phyloP scores from a whole-genome alignment of 2,797 vertebrate genomes.

The Sebastes vulpes region DNA sequence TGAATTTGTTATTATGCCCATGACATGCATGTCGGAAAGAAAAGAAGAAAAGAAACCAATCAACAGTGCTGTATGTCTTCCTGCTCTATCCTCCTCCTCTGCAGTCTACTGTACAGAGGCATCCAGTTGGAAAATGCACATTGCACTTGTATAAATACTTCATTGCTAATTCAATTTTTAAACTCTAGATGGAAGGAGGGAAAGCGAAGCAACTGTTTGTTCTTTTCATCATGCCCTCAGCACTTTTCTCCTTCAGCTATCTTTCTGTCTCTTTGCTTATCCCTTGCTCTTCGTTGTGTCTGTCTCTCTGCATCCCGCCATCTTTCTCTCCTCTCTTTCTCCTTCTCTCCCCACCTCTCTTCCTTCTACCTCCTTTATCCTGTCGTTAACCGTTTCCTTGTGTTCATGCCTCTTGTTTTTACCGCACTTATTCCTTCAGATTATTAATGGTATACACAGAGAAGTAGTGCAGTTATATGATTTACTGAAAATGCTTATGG shows the following conservation, averaged over 20 bases:
- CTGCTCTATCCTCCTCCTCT: neutral
- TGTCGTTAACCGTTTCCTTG: neutral
- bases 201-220: constrained; percentile 42
- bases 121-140: constrained; percentile 63
- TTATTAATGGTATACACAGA: neutral
- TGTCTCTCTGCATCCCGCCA: constrained; percentile 1
- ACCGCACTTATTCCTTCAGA: neutral
- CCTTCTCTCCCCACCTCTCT: neutral
- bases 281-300: neutral
- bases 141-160: constrained; percentile 74
- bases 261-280: constrained; percentile 5
- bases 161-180: constrained; percentile 76
- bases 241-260: constrained; percentile 22
- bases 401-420: neutral
- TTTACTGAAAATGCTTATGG: neutral
- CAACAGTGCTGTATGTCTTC: neutral
- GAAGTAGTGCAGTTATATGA: neutral
- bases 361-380: neutral
- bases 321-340: neutral
- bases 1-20: neutral
- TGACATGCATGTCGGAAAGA: neutral
- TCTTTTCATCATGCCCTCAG: constrained; percentile 15
- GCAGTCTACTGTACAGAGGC: constrained; percentile 31
- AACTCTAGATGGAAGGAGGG: constrained; percentile 41
- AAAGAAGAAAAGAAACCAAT: neutral